Percentiles rank a stretch among this genome's conserved stretches.
phyloP scores from a whole-genome alignment of 1,140 invertebrate species.

The Scaptomyza pallida region DNA sequence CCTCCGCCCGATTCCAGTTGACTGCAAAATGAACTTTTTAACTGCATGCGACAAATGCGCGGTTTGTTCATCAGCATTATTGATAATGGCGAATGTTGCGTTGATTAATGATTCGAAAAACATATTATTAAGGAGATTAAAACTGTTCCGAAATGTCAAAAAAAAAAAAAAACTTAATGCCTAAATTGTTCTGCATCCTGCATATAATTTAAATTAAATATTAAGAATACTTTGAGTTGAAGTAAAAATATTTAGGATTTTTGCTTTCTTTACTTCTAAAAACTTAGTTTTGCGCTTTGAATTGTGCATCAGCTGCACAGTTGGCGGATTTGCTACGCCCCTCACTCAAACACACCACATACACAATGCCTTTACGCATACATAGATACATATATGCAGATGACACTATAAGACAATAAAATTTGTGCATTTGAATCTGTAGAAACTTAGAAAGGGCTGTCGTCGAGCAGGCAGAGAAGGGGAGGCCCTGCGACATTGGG shows the following conservation, averaged over 20 bases:
- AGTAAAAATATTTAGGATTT: constrained; percentile 66
- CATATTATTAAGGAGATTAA: no score
- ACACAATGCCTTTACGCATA: constrained; percentile 15
- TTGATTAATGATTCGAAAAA: constrained; percentile 63
- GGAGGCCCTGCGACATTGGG: background rate
- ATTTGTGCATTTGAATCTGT: constrained; percentile 38
- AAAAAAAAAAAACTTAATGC: no score
- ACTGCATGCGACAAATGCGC: constrained; percentile 36
- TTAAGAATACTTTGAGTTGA: constrained; percentile 75
- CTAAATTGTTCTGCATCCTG: constrained; percentile 49
- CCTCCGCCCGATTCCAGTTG: constrained; percentile 48
- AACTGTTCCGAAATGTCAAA: no score
- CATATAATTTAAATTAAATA: constrained; percentile 79
- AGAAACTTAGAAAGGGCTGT: background rate
- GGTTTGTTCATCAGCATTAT: constrained; percentile 41
- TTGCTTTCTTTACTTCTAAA: constrained; percentile 21
- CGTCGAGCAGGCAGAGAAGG: background rate
- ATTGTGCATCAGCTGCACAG: constrained; percentile 47
- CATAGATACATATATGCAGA: constrained; percentile 55
- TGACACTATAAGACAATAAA: constrained; percentile 67
- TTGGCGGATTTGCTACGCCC: constrained; percentile 12
- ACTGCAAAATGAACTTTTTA: constrained; percentile 61
- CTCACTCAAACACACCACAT: background rate
- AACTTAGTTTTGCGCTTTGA: constrained; percentile 74
- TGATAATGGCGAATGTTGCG: constrained; percentile 38